Evolutionary conservation across 1,140 invertebrate genomes (phyloP), one percentile per base, ranked within the genome.

Genomic region (Penaeus vannamei): DNA sequence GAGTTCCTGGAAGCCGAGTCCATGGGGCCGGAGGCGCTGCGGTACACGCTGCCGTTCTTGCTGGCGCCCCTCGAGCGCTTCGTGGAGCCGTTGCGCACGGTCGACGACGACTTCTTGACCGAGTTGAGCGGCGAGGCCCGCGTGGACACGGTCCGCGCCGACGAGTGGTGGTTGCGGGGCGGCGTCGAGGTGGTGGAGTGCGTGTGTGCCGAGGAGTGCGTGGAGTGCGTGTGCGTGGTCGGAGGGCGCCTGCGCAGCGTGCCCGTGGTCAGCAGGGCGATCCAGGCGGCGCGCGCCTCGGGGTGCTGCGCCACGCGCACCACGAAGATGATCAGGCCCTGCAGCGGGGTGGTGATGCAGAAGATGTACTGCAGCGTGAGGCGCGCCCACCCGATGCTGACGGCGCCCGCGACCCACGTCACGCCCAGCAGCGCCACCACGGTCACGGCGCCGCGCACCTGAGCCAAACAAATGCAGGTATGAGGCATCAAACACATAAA

Each of bases 351-450:
- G 61, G 93, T 91, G 22, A 94, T 92, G 91, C 93, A 94, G 92
- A 94, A 95, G 23, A 95, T 82, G 87, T 95, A 94, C 82, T 93
- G 93, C 89, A 94, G 94, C 10, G 93, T 92, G 1, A 94, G 80
- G 85, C 93, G 92, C 3, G 93, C 92, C 60, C 93, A 92, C 66
- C 93, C 93, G 26, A 94, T 92, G 36, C 94, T 94, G 42, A 94
- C 92, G 10, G 94, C 93, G 20, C 94, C 94, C 60, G 94, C 93
- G 1, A 94, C 92, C 94, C 94, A 95, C 1, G 94, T 94, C 60
- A 94, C 92, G 23, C 94, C 94, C 8, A 95, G 92, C 10, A 95
- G 91, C 22, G 94, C 92, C 93, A 94, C 94, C 17, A 95, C 94
- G 0, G 94, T 94, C 77, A 94, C 93, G 19, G 94, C 93, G 20